These are phyloP conservation scores for Drosophila chauvacae DNA, from an alignment of 1,140 invertebrate species.

Conservation along the genomic window DNA sequence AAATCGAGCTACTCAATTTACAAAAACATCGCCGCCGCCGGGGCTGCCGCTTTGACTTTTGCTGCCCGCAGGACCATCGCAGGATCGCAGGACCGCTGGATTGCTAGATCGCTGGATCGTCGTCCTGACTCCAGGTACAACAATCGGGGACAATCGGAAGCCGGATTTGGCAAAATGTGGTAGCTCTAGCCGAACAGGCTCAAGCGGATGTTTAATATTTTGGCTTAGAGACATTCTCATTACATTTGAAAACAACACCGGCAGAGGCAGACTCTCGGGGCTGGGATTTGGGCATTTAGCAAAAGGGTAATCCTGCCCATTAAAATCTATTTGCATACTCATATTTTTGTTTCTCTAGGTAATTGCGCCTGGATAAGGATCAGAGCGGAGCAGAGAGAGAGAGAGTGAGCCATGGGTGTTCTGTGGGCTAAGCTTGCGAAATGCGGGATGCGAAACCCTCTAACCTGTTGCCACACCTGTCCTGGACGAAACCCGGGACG, in stretches of 20 bases:
- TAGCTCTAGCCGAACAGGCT: conserved; percentile 51
- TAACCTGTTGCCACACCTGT: conserved; percentile 65
- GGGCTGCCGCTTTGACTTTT: conserved; percentile 68
- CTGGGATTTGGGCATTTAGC: conserved; percentile 77
- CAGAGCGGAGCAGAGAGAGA: conserved; percentile 10
- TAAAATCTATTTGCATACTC: conserved; percentile 84
- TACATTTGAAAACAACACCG: conserved; percentile 79
- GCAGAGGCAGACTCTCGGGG: conserved; percentile 41
- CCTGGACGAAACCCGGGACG: conserved; percentile 10
- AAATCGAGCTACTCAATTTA: conserved; percentile 81
- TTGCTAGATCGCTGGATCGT: background rate
- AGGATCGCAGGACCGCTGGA: background rate
- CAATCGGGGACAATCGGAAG: conserved; percentile 69
- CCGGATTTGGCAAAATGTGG: conserved; percentile 58
- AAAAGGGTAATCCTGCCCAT: conserved; percentile 82
- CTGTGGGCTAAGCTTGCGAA: conserved; percentile 55
- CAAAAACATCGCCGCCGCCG: conserved; percentile 69
- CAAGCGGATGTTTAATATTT: conserved; percentile 81
- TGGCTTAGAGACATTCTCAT: conserved; percentile 83
- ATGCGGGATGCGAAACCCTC: conserved; percentile 16
- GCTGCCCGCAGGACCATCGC: conserved; percentile 21
- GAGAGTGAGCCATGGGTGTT: conserved; percentile 18
- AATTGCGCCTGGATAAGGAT: conserved; percentile 80
- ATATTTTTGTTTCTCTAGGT: conserved; percentile 80
- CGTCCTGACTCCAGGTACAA: conserved; percentile 74